These are phyloP conservation scores for Sebastes kiyomatsui DNA, from an alignment of 2,797 vertebrate species.

Conservation along the genomic window DNA sequence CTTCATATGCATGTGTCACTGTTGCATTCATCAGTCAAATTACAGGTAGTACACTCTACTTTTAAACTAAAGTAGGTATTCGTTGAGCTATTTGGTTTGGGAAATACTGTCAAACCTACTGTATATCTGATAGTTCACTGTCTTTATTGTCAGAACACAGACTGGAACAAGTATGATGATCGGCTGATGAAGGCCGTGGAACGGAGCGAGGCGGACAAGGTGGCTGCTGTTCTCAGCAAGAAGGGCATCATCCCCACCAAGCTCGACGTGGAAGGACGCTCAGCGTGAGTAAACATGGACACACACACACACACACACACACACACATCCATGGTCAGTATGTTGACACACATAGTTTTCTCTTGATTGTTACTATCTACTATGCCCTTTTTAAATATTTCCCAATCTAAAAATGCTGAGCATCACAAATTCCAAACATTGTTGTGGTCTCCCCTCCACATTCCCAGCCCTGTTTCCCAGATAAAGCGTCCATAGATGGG, in stretches of 20 bases:
- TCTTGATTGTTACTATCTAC: neutral
- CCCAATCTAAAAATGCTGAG: slow-evolving; percentile 17
- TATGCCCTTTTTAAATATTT: neutral
- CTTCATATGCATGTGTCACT: neutral
- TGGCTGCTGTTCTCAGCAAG: slow-evolving; percentile 91
- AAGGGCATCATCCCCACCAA: slow-evolving; percentile 94
- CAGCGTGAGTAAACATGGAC: slow-evolving; percentile 88
- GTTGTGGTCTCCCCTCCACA: neutral
- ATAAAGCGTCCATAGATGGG: slow-evolving; percentile 17
- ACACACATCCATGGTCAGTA: neutral
- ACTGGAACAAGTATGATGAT: slow-evolving; percentile 99
- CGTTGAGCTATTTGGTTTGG: neutral
- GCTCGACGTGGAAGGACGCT: slow-evolving; percentile 94
- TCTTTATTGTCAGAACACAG: slow-evolving; percentile 83
- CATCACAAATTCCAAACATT: slow-evolving; percentile 40
- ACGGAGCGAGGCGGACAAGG: slow-evolving; percentile 94
- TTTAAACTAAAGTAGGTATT: neutral
- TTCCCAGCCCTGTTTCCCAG: slow-evolving; percentile 11
- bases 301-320: neutral
- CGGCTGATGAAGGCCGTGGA: slow-evolving; percentile 98
- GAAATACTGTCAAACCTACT: neutral
- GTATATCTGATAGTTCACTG: neutral
- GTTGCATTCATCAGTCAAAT: neutral
- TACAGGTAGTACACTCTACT: neutral
- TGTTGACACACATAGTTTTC: neutral